A percentile compares a stretch with the other conserved stretches of the same genome.
Conservation (phyloP, 2,113 vertebrate genomes). For the Platanista minor region DNA sequence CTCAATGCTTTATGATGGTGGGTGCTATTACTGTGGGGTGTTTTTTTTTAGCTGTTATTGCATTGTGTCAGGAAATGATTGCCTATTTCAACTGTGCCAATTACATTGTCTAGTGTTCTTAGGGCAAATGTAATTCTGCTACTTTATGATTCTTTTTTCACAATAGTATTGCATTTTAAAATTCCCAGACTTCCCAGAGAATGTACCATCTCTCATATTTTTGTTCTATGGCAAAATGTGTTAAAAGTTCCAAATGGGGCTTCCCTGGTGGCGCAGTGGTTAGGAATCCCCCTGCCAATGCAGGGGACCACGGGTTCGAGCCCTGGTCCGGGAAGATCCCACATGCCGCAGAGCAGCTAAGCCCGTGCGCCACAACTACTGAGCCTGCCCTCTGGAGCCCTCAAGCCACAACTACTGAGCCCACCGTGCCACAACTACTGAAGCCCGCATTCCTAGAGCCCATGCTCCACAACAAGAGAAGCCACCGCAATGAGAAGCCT, state of each 20-base stretch:
- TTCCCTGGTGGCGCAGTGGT: too few species aligned
- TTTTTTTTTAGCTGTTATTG: neutral
- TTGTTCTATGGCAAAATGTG: neutral
- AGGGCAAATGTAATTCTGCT: neutral
- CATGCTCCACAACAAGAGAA: too few species aligned
- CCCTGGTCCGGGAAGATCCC: too few species aligned
- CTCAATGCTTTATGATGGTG: neutral
- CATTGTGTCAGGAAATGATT: neutral
- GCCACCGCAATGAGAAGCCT: too few species aligned
- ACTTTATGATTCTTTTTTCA: neutral
- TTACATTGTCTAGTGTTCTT: neutral
- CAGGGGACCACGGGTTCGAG: too few species aligned
- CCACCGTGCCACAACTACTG: too few species aligned
- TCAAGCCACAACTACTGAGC: too few species aligned
- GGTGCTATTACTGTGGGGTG: neutral
- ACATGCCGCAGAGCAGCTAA: too few species aligned
- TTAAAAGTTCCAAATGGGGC: constrained; percentile 18
- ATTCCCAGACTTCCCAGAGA: neutral
- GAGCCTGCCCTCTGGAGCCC: too few species aligned
- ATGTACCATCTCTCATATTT: neutral
- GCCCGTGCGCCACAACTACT: too few species aligned
- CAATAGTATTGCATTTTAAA: neutral
- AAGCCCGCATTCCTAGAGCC: too few species aligned
- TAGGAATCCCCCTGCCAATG: too few species aligned
- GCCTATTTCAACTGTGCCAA: neutral